A percentile compares a stretch with the other conserved stretches of the same genome.
Evolutionary conservation across 2,888 invertebrate species (phyloP).

Genomic region (Pachymerium ferrugineum): DNA sequence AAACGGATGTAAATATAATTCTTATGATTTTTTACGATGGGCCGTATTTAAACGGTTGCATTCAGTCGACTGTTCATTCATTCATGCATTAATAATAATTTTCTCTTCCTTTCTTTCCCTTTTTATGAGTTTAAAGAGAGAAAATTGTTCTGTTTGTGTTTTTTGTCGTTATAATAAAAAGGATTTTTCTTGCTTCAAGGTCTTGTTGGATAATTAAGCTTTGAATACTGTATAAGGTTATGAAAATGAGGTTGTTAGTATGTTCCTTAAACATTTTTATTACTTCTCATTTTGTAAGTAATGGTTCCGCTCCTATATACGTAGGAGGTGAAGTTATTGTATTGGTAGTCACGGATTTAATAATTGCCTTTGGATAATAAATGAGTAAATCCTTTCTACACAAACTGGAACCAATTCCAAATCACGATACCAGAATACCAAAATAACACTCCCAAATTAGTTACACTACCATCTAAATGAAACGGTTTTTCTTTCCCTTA

Average conservation of each 20-base stretch:
- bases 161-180: too few relatives aligned
- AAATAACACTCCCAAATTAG: slow-evolving; percentile 10
- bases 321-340: not conserved
- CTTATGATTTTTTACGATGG: not conserved
- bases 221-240: too few relatives aligned
- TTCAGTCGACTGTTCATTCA: not conserved
- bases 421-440: not conserved
- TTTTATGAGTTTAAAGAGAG: too few relatives aligned
- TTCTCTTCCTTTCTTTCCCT: too few relatives aligned
- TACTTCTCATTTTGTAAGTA: not conserved
- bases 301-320: not conserved
- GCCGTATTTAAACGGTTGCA: not conserved
- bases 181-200: too few relatives aligned
- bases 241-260: not conserved
- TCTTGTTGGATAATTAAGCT: too few relatives aligned
- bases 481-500: not conserved
- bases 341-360: not conserved
- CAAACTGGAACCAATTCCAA: slow-evolving; percentile 11
- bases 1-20: slow-evolving; percentile 17
- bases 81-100: too few relatives aligned
- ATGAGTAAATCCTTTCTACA: not conserved
- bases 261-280: not conserved
- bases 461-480: not conserved
- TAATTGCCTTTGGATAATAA: not conserved
- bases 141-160: too few relatives aligned